phyloP scores from a whole-genome alignment of 2,888 invertebrate species.

The Drosophila fulvimacula region DNA sequence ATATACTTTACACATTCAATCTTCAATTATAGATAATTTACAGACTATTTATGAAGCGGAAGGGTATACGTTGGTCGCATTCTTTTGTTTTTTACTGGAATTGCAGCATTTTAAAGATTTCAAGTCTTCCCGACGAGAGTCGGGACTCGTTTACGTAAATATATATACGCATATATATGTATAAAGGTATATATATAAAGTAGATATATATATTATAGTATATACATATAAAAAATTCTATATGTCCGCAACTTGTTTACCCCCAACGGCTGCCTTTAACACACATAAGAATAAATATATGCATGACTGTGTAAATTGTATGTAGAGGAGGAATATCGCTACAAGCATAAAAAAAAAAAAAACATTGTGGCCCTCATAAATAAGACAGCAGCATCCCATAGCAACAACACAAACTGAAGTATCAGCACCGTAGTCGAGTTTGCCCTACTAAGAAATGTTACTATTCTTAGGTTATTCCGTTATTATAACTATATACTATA shows the following conservation, averaged over 20 bases:
- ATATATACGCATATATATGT: not conserved
- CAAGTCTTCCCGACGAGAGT: not conserved
- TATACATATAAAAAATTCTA: not conserved
- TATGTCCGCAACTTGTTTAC: constrained; percentile 11
- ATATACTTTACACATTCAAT: too few species aligned
- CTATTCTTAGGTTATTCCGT: not conserved
- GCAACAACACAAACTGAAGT: not conserved
- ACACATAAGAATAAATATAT: constrained; percentile 5
- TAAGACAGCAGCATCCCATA: constrained; percentile 9
- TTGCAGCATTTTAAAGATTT: constrained; percentile 6
- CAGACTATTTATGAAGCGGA: too few species aligned
- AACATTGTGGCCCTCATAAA: not conserved
- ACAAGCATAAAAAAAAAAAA: not conserved
- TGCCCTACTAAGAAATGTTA: not conserved
- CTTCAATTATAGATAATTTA: too few species aligned
- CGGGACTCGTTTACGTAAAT: constrained; percentile 8
- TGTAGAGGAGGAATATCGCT: not conserved
- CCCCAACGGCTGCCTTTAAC: not conserved
- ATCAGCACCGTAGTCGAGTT: not conserved
- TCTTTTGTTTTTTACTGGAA: not conserved
- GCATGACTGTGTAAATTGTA: constrained; percentile 6
- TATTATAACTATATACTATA: not conserved
- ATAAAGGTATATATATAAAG: not conserved
- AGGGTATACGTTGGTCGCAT: not conserved
- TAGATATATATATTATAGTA: not conserved